phyloP scores from a whole-genome alignment of 2,888 invertebrate genomes.

The Eupithecia abbreviata region DNA sequence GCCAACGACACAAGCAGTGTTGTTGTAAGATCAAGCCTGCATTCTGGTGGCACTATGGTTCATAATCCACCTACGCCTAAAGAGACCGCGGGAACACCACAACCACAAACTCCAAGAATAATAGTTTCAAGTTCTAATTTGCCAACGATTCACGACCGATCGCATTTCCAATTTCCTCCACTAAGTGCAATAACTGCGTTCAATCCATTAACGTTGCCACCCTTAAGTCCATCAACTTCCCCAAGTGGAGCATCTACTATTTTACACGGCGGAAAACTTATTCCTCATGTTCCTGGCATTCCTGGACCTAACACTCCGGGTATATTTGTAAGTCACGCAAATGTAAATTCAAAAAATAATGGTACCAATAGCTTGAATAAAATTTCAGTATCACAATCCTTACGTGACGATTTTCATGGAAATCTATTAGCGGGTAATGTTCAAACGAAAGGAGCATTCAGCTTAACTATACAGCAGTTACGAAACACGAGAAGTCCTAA shows the following conservation, averaged over 20 bases:
- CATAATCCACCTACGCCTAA: conserved; percentile 84
- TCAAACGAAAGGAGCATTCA: conserved; percentile 52
- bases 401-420: conserved; percentile 57
- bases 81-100: conserved; percentile 69
- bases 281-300: conserved; percentile 94
- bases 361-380: conserved; percentile 56
- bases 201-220: conserved; percentile 87
- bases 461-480: conserved; percentile 58
- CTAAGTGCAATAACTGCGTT: conserved; percentile 88
- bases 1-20: conserved; percentile 83
- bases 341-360: conserved; percentile 54
- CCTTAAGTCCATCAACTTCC: conserved; percentile 73
- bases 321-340: conserved; percentile 64
- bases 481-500: conserved; percentile 62
- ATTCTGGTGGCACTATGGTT: conserved; percentile 92
- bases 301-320: conserved; percentile 90
- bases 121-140: conserved; percentile 82
- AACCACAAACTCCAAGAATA: conserved; percentile 82
- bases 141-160: conserved; percentile 78
- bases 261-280: conserved; percentile 88
- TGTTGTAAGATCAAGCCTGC: conserved; percentile 91
- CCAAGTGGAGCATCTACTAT: conserved; percentile 86
- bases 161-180: conserved; percentile 86
- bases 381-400: conserved; percentile 48
- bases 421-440: conserved; percentile 50